Conservation (phyloP, 2,888 invertebrate species). For the Dryococelus australis region DNA sequence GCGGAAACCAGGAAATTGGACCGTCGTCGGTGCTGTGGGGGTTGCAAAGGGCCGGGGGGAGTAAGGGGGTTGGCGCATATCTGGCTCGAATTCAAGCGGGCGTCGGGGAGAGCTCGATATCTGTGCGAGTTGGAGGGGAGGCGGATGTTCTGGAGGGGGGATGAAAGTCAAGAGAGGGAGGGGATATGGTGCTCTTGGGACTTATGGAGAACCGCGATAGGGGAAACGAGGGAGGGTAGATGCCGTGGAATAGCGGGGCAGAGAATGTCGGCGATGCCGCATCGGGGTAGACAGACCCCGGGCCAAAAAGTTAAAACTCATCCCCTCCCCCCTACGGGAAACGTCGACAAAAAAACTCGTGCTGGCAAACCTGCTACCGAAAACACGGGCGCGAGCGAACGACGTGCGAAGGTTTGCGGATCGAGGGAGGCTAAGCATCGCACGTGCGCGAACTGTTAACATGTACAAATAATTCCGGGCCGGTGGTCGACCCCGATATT, state of each 20-base stretch:
- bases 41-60: not conserved
- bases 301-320: not conserved
- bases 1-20: constrained; percentile 5
- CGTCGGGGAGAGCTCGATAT: not conserved
- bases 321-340: not conserved
- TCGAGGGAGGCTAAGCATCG: not conserved
- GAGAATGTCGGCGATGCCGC: not conserved
- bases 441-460: not conserved
- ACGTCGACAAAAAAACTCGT: too few relatives aligned
- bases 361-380: not conserved
- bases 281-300: not conserved
- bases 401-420: not conserved
- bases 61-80: not conserved
- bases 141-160: too few relatives aligned
- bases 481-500: not conserved
- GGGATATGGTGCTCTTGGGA: not conserved
- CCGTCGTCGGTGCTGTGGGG: not conserved
- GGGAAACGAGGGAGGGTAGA: not conserved
- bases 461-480: not conserved
- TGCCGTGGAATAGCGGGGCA: not conserved
- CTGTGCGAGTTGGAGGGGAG: not conserved
- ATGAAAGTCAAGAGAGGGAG: not conserved
- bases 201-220: not conserved
- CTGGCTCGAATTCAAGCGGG: not conserved
- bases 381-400: not conserved